Conservation (phyloP, 1,140 invertebrate species). For the Caenorhabditis briggsae region DNA sequence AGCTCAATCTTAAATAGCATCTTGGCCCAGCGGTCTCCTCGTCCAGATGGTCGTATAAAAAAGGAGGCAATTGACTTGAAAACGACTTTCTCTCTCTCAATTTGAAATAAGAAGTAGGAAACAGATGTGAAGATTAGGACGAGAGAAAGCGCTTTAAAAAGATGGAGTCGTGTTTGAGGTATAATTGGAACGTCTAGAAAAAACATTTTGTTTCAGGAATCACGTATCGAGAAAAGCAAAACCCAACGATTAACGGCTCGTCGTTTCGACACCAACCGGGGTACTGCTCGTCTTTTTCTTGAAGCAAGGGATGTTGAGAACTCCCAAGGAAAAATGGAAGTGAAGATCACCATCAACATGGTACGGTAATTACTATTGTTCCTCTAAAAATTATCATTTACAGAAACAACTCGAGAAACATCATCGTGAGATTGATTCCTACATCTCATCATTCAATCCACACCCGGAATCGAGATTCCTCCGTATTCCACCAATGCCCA, state of each 20-base stretch:
- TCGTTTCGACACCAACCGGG: background rate
- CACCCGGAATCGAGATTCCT: slow-evolving; percentile 16
- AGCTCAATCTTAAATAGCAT: background rate
- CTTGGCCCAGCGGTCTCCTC: background rate
- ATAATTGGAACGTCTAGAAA: too few species aligned
- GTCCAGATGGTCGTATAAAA: background rate
- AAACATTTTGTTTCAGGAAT: too few species aligned
- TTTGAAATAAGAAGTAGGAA: background rate
- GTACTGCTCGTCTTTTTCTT: background rate
- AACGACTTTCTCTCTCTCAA: background rate
- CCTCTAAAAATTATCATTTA: background rate
- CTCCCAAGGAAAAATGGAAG: background rate
- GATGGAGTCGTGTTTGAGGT: too few species aligned
- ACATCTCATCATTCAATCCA: slow-evolving; percentile 33
- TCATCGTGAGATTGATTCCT: slow-evolving; percentile 23
- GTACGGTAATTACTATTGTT: background rate
- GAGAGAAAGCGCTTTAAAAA: too few species aligned
- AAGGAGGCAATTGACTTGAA: background rate
- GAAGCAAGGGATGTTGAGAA: background rate
- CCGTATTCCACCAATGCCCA: background rate
- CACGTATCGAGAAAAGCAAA: background rate
- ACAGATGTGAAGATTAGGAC: background rate
- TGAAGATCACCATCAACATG: slow-evolving; percentile 38
- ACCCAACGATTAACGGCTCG: background rate
- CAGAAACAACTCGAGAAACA: slow-evolving; percentile 50